Percentiles rank a stretch among this genome's conserved stretches.
Evolutionary conservation across 2,113 vertebrate species (phyloP).

Genomic region (Paracanthobrama guichenoti): DNA sequence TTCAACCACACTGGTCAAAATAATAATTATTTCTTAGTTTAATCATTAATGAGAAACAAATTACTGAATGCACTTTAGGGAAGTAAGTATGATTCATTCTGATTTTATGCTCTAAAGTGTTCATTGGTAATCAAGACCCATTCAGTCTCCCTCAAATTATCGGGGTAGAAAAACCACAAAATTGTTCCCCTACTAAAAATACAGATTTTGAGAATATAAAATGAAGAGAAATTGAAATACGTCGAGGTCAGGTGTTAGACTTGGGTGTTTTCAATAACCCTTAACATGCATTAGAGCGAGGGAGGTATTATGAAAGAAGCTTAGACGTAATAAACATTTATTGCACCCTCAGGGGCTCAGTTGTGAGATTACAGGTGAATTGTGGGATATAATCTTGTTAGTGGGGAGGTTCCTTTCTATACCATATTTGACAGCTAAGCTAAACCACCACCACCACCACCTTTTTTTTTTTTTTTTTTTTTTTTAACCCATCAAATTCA

Average conservation of each 20-base stretch:
- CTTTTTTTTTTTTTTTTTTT: no score
- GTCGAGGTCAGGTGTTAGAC: slow-evolving; percentile 70
- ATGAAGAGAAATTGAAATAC: slow-evolving; percentile 60
- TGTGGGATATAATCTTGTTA: slow-evolving; percentile 63
- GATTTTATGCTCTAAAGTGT: neutral
- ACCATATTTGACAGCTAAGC: neutral
- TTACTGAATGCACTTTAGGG: neutral
- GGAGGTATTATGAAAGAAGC: slow-evolving; percentile 71
- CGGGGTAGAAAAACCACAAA: slow-evolving; percentile 18
- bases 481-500: neutral
- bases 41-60: neutral
- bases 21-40: neutral
- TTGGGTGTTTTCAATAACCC: slow-evolving; percentile 77
- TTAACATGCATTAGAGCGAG: slow-evolving; percentile 69
- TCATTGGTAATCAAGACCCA: neutral
- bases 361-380: slow-evolving; percentile 68
- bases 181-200: slow-evolving; percentile 31
- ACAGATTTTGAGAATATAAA: slow-evolving; percentile 50
- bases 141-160: neutral
- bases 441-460: no score
- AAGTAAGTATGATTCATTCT: neutral
- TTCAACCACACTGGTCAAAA: neutral
- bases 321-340: slow-evolving; percentile 80
- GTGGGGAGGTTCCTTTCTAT: slow-evolving; percentile 55
- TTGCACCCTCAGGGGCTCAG: slow-evolving; percentile 73